Conservation (phyloP, 2,888 invertebrate genomes). For the Apantesis nais region DNA sequence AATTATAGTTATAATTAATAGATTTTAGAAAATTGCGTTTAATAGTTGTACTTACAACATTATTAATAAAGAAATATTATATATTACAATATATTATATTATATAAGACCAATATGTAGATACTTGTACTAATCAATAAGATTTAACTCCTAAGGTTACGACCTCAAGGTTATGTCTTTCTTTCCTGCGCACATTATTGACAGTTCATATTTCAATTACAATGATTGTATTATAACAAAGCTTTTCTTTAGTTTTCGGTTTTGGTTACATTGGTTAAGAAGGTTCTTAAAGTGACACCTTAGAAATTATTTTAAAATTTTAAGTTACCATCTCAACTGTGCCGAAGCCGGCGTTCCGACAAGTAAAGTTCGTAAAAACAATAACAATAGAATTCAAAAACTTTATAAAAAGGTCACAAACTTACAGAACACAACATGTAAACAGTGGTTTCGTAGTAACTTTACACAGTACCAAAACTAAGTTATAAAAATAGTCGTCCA, state of each 20-base stretch:
- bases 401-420: not conserved
- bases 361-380: not conserved
- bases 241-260: too few relatives aligned
- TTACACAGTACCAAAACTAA: not conserved
- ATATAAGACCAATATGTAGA: not conserved
- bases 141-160: not conserved
- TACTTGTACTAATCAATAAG: not conserved
- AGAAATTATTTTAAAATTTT: not conserved
- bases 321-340: not conserved
- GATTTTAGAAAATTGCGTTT: too few relatives aligned
- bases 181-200: not conserved
- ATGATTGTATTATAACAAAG: too few relatives aligned
- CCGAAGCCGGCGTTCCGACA: not conserved
- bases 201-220: not conserved
- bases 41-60: too few relatives aligned
- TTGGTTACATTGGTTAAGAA: not conserved
- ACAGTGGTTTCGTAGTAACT: not conserved
- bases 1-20: too few relatives aligned
- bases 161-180: too few relatives aligned
- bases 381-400: not conserved
- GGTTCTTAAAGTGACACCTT: not conserved
- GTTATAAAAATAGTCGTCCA: not conserved
- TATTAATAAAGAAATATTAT: too few relatives aligned
- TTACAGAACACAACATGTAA: not conserved
- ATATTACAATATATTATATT: too few relatives aligned